Base-by-base conservation (phyloP, 2,797 vertebrate genomes). In the Nannoperca australis region DNA sequence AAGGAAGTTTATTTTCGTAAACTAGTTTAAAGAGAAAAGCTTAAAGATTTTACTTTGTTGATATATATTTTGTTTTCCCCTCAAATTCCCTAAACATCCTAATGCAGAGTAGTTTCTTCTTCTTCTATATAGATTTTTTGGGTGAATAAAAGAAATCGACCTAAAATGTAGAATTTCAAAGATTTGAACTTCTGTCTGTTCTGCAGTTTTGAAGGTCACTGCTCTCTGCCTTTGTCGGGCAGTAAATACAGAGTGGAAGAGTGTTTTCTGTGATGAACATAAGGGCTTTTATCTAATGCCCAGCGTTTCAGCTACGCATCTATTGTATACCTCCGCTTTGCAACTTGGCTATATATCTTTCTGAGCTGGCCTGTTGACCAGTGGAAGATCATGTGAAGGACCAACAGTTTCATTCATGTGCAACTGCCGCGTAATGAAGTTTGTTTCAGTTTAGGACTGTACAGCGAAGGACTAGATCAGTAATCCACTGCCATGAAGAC, bases 401-500 rank as follows among this genome's bases (percentile, higher is more conserved):
- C n/a, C 36, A 47, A 55, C 45, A 59, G 22, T 76, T 66, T 30
- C 10, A 58, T 62, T 60, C 5, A 50, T 17, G 66, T 67, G 47
- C 44, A 81, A 49, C 17, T 32, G 64, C 78, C 49, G 51, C 45
- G 47, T 51, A 66, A 44, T 40, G 30, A 66, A 22, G 58, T 30
- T 80, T 63, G 38, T 71, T 20, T 34, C 42, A 65, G 34, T 63
- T 60, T 18, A 78, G 36, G 55, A 47, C 51, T 76, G 64, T 69
- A 83, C n/a, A 55, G 17, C 30, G 63, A 85, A 87, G 42, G 68
- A 85, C 40, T 73, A 36, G 70, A 66, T 45, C 65, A 74, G 64
- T 84, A 73, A 86, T 79, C 77, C 80, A 90, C 88, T 91, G 89
- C 90, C 89, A 89, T 80, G 47, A 77, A 59, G 34, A 47, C 73